Conservation (phyloP, 2,113 vertebrate genomes). For the Ancistrus triradiatus region DNA sequence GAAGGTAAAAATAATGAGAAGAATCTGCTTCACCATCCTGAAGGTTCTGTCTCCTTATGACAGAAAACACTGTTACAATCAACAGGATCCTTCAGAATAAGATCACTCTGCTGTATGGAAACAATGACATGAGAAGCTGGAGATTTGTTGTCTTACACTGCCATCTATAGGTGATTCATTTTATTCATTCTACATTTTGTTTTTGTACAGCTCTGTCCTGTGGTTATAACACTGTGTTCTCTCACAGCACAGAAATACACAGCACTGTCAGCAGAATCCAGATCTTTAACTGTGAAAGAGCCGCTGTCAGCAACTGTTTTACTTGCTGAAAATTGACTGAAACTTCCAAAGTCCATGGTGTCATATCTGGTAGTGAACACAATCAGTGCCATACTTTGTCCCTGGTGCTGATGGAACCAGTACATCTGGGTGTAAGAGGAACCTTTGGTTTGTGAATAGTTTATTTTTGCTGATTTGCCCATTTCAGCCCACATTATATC, state of each 20-base stretch:
- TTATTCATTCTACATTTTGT: background rate
- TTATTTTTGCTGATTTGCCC: background rate
- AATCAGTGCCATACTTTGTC: constrained; percentile 41
- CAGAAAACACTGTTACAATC: no score
- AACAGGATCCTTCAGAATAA: no score
- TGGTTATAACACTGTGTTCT: constrained; percentile 41
- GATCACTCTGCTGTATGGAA: no score
- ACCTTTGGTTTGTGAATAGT: constrained; percentile 44
- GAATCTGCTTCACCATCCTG: background rate
- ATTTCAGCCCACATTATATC: background rate
- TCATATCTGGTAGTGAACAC: constrained; percentile 8
- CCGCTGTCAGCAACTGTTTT: constrained; percentile 8
- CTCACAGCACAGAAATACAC: constrained; percentile 44
- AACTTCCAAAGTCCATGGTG: constrained; percentile 25
- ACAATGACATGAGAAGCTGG: no score
- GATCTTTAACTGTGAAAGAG: constrained; percentile 38
- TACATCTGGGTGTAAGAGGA: constrained; percentile 29
- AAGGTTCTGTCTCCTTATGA: no score
- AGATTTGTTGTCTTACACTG: no score
- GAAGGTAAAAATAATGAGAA: background rate
- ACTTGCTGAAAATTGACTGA: constrained; percentile 17
- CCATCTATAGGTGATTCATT: background rate
- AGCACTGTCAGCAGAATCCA: constrained; percentile 31
- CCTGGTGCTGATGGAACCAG: constrained; percentile 57
- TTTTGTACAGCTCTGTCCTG: constrained; percentile 32